phyloP scores from a whole-genome alignment of 2,797 vertebrate genomes.

The Salarias fasciatus region DNA sequence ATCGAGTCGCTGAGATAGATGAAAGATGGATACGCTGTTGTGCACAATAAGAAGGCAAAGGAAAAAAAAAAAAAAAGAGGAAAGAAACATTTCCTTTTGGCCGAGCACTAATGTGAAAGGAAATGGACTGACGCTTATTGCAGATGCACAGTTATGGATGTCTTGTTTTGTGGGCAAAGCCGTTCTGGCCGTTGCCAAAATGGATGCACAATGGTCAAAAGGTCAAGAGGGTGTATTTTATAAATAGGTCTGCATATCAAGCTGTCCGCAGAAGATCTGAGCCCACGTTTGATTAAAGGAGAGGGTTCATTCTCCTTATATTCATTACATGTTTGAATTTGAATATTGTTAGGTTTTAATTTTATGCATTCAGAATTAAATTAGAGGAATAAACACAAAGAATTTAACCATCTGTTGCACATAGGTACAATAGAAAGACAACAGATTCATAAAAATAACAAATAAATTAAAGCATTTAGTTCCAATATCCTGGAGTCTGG shows the following conservation, averaged over 20 bases:
- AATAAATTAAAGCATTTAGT: too few relatives aligned
- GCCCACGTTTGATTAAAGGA: conserved; percentile 37
- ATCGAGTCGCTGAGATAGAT: conserved; percentile 62
- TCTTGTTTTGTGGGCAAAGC: conserved; percentile 48
- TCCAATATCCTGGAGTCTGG: too few relatives aligned
- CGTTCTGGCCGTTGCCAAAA: conserved; percentile 41
- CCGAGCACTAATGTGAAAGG: conserved; percentile 68
- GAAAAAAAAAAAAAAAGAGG: conserved; percentile 28
- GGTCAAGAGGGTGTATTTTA: conserved; percentile 41
- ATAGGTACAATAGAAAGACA: too few relatives aligned
- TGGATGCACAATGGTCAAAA: conserved; percentile 38
- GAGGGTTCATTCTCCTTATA: too few relatives aligned
- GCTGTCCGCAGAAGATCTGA: conserved; percentile 19
- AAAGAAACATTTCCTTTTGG: conserved; percentile 48
- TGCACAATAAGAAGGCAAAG: conserved; percentile 56
- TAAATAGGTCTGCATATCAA: conserved; percentile 49
- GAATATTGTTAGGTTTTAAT: too few relatives aligned
- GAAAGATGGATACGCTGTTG: conserved; percentile 63
- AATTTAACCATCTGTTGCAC: too few relatives aligned
- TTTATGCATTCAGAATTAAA: too few relatives aligned
- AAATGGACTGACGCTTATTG: conserved; percentile 78
- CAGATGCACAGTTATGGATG: conserved; percentile 63
- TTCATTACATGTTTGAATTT: not conserved
- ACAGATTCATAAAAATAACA: too few relatives aligned
- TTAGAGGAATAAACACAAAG: too few relatives aligned